Evolutionary conservation across 2,113 vertebrate species (phyloP), one percentile per base, ranked within the genome.

Genomic region (Anas platyrhynchos): DNA sequence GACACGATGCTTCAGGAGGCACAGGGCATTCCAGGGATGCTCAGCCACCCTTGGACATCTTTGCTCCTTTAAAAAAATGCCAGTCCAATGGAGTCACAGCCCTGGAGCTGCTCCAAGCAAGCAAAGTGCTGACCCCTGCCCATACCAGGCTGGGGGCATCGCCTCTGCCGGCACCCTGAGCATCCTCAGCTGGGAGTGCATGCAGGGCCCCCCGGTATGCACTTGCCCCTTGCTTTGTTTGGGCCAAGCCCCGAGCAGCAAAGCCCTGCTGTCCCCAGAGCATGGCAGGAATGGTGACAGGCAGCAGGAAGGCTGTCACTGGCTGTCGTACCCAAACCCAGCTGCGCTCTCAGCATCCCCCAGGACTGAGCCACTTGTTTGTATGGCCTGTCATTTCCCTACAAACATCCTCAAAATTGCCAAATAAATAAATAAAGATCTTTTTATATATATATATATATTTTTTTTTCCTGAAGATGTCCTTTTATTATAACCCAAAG

Each of bases 361-460:
- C n/a, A 2, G 14, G 63, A 88, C 46, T 21, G 26, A 68, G 48
- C 43, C 58, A 41, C 71, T 86, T 72, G 27, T 67, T 92, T 46
- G 0, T 66, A 69, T 13, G 56, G 71, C 59, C 56, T 66, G 44
- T 62, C 71, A 54, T 73, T 66, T 83, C 66, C 75, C 66, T 84
- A 44, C 26, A 88, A 93, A 83, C 44, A 73, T 61, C 79, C 79
- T 81, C 67, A 73, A 77, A 93, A 95, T 1, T 93, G 67, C 15
- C 78, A 76, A 67, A 82, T 62, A 91, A 92, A 95, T 74, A 81
- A 92, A 95, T 74, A 82, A 88, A 91, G 69, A 68, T 16, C 2
- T 48, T 17, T 13, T 25, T 68, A 17, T 44, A 17, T 44, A 48
- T 48, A 48, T 48, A 20, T 46, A 46, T 46, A 21, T 48, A 50